These are phyloP conservation scores for Carcinoscorpius rotundicauda DNA, from an alignment of 1,140 invertebrate genomes.

Conservation along the genomic window DNA sequence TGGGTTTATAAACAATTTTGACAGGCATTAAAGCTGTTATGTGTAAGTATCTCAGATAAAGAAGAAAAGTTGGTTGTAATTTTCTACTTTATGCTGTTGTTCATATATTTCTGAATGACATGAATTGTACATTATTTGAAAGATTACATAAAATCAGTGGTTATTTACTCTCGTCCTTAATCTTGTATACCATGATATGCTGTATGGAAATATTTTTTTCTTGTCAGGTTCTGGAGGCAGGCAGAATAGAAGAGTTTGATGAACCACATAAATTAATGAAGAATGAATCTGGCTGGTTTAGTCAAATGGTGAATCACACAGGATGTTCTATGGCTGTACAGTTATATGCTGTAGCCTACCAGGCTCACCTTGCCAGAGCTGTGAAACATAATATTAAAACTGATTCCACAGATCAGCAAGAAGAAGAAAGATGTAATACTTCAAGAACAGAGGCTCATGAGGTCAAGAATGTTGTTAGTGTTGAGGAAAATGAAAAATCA, in stretches of 20 bases:
- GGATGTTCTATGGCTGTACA: constrained; percentile 14
- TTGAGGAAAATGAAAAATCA: no score
- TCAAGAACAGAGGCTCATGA: no score
- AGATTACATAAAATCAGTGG: background rate
- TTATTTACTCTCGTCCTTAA: background rate
- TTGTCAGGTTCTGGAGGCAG: constrained; percentile 22
- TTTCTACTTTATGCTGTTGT: background rate
- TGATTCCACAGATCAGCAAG: no score
- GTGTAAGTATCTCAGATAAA: no score
- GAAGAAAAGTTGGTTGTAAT: no score
- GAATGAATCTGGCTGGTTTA: constrained; percentile 35
- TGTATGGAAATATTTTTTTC: no score
- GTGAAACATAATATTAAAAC: no score
- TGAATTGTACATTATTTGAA: background rate
- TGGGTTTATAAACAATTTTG: no score
- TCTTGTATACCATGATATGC: background rate
- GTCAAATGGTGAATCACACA: constrained; percentile 23
- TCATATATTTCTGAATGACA: background rate
- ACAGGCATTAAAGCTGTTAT: no score
- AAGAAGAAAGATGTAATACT: no score
- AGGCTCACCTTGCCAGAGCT: background rate
- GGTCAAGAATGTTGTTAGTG: no score
- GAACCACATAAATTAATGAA: constrained; percentile 49
- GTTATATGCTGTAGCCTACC: constrained; percentile 3
- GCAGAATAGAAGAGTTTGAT: constrained; percentile 46